Evolutionary conservation across 2,797 vertebrate species (phyloP).

Genomic region (Myripristis murdjan): DNA sequence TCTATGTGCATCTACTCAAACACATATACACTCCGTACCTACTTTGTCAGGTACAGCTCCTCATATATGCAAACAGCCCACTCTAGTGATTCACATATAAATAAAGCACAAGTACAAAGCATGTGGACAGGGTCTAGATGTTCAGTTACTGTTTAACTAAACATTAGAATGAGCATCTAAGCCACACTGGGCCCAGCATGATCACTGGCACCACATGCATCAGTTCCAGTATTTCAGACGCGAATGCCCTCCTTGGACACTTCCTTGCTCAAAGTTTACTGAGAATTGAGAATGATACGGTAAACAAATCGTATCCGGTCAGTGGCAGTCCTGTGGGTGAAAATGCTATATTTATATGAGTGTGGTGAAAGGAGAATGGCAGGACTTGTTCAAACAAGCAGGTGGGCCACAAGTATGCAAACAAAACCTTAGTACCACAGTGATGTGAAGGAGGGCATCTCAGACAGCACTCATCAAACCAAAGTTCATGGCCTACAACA

Average conservation of each 20-base stretch:
- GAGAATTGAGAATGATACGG: neutral
- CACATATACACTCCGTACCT: neutral
- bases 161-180: neutral
- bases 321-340: no score
- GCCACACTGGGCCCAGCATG: neutral
- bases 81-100: no score
- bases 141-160: no score
- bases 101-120: no score
- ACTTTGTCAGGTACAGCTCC: slow-evolving; percentile 21
- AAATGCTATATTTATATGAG: no score
- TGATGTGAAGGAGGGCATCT: neutral
- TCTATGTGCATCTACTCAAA: slow-evolving; percentile 14
- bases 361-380: no score
- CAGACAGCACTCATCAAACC: no score
- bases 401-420: neutral
- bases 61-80: no score
- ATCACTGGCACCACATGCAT: neutral
- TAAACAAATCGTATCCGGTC: no score
- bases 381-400: slow-evolving; percentile 12
- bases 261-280: neutral
- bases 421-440: neutral
- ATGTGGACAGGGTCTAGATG: no score
- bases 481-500: neutral
- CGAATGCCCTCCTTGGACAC: slow-evolving; percentile 2
- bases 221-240: no score